Percentiles rank a stretch among this genome's conserved stretches.
These are phyloP conservation scores for Syrista parreyssii DNA, from an alignment of 2,888 invertebrate species.

Conservation along the genomic window DNA sequence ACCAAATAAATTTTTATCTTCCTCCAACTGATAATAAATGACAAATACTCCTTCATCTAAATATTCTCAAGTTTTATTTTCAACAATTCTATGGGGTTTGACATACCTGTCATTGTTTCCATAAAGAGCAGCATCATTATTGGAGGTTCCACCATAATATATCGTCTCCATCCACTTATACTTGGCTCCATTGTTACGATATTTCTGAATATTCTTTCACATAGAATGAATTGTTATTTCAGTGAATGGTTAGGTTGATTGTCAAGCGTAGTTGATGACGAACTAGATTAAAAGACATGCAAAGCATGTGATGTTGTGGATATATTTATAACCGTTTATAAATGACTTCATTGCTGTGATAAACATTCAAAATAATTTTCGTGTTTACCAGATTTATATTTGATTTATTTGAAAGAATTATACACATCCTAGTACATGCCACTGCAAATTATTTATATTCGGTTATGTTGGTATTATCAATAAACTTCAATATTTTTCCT, in stretches of 20 bases:
- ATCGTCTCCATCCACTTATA: conserved; percentile 40
- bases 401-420: not conserved
- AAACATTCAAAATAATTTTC: not conserved
- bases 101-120: conserved; percentile 45
- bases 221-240: not conserved
- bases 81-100: not conserved
- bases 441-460: not conserved
- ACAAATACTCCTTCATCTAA: not conserved
- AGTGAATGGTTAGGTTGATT: not conserved
- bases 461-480: not conserved
- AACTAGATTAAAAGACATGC: not conserved
- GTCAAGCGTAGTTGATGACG: not conserved
- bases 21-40: not conserved
- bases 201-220: not conserved
- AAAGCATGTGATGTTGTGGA: not conserved
- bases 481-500: not conserved
- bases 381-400: not conserved
- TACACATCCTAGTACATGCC: not conserved
- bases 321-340: not conserved
- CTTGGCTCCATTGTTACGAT: conserved; percentile 23
- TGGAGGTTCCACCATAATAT: conserved; percentile 48
- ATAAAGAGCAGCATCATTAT: conserved; percentile 40
- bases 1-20: not conserved
- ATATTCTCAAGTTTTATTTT: not conserved
- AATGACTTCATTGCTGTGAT: not conserved